Evolutionary conservation across 1,140 invertebrate species (phyloP).

Genomic region (Drosophila teissieri): DNA sequence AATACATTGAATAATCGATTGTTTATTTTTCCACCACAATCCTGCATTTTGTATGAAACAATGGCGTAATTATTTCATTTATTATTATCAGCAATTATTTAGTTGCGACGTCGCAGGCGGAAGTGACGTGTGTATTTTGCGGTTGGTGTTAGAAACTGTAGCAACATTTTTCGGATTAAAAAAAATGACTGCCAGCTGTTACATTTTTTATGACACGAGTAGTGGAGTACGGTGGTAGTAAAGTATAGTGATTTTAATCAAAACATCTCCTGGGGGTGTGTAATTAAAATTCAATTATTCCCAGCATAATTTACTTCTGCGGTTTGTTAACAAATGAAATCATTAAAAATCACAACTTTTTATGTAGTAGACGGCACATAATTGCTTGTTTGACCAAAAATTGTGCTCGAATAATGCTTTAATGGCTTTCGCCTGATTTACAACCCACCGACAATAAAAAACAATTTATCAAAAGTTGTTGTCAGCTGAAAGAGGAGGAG

Average conservation of each 20-base stretch:
- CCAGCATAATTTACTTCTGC: constrained; percentile 18
- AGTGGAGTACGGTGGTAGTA: too few species aligned
- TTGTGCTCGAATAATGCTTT: constrained; percentile 6
- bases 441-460: constrained; percentile 4
- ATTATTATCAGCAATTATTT: not conserved
- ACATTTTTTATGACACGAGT: not conserved
- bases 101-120: not conserved
- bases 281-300: constrained; percentile 40
- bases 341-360: constrained; percentile 6
- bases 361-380: constrained; percentile 6
- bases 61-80: not conserved
- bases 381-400: constrained; percentile 10
- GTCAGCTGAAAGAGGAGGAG: constrained; percentile 1
- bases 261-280: not conserved
- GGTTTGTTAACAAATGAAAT: constrained; percentile 8
- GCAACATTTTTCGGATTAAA: not conserved
- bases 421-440: constrained; percentile 35
- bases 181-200: not conserved
- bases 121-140: constrained; percentile 5
- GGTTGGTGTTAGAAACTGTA: constrained; percentile 16
- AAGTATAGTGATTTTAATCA: constrained; percentile 5
- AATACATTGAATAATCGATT: not conserved
- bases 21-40: not conserved
- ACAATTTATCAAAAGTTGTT: constrained; percentile 49
- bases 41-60: not conserved